Evolutionary conservation across 2,888 invertebrate genomes (phyloP).

Genomic region (Himalopsyche anomala): DNA sequence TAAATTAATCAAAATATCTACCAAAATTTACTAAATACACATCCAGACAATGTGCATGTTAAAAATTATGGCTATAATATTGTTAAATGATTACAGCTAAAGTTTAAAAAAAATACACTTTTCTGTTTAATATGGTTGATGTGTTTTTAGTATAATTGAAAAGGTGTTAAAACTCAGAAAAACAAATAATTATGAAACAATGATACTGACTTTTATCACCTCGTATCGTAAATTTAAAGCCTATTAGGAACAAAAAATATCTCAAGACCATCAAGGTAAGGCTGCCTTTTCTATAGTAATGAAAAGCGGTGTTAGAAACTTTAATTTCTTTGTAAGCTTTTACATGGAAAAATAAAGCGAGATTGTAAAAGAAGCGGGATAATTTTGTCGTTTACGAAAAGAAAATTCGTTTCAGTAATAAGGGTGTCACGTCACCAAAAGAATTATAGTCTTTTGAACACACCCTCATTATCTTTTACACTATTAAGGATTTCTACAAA

Average conservation of each 20-base stretch:
- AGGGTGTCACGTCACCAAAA: constrained; percentile 18
- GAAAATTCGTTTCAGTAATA: constrained; percentile 27
- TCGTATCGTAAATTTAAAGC: too few species aligned
- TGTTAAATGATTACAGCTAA: too few species aligned
- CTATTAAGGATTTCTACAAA: background rate
- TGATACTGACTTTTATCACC: too few species aligned
- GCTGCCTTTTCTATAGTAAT: background rate
- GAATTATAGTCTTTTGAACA: constrained; percentile 8
- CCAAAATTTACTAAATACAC: too few species aligned
- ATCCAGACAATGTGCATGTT: too few species aligned
- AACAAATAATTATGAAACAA: too few species aligned
- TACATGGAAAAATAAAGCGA: constrained; percentile 13
- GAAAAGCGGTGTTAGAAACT: background rate
- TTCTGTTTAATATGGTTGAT: too few species aligned
- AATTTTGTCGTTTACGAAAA: constrained; percentile 36
- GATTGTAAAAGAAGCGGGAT: constrained; percentile 35
- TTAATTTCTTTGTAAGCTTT: constrained; percentile 32
- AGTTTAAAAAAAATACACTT: too few species aligned
- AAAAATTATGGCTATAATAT: too few species aligned
- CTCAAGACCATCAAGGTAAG: background rate
- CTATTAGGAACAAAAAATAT: background rate
- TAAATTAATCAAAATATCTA: too few species aligned
- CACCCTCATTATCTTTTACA: constrained; percentile 7
- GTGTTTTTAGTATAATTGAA: too few species aligned
- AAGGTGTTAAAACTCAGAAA: too few species aligned